These are phyloP conservation scores for Synergus japonicus DNA, from an alignment of 2,888 invertebrate species.

Conservation along the genomic window DNA sequence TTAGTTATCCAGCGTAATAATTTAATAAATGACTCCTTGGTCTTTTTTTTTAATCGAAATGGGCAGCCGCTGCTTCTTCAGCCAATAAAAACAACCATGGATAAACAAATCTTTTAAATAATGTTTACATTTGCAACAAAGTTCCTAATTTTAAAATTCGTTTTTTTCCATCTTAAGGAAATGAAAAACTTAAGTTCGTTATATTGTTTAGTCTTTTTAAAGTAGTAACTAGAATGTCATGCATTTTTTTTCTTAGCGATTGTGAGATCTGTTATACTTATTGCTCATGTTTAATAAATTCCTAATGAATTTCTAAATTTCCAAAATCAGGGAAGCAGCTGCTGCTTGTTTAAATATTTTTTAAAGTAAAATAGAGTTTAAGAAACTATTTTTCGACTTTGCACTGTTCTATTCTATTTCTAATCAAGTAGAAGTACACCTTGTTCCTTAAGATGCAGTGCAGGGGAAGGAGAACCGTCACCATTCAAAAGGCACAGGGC, in stretches of 20 bases:
- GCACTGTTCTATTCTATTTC: constrained; percentile 43
- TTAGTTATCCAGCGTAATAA: background rate
- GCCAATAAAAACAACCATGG: too few relatives aligned
- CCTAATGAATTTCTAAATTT: background rate
- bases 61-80: background rate
- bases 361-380: background rate
- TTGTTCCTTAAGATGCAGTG: constrained; percentile 73
- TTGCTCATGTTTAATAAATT: background rate
- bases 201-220: too few relatives aligned
- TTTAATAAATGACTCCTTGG: background rate
- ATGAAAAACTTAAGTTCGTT: too few relatives aligned
- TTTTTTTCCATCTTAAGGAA: too few relatives aligned
- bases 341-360: background rate
- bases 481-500: constrained; percentile 64
- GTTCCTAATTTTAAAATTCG: too few relatives aligned
- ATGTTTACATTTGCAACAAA: too few relatives aligned
- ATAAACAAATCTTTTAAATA: too few relatives aligned
- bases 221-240: too few relatives aligned
- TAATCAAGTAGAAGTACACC: constrained; percentile 71
- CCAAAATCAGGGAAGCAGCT: background rate
- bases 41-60: background rate
- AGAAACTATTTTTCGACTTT: background rate
- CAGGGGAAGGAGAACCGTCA: constrained; percentile 75
- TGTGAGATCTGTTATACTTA: background rate
- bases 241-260: background rate